Base-by-base conservation (phyloP, 2,888 invertebrate species). In the Drosophila mayaguana region DNA sequence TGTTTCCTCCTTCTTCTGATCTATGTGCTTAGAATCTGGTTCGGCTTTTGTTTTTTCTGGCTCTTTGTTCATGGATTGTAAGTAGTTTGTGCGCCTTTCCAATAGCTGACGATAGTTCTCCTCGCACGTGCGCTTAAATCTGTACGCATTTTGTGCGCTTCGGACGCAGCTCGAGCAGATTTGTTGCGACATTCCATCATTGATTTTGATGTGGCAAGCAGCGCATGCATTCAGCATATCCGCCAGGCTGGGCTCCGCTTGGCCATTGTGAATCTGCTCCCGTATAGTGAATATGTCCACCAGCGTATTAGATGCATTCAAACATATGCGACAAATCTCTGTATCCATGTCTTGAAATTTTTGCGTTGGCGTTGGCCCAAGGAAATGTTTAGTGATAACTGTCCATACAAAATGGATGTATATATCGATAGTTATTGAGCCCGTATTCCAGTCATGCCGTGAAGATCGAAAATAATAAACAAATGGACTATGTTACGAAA, bases 191-290 rank as follows among this genome's bases (percentile, higher is more conserved):
- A 83, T 36, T 22, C 25, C 22, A 45, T 77, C 78, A 5, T 57
- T 56, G 16, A 32, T 48, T n/a, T 71, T 25, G 20, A 78, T 53
- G 22, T 61, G 16, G 16, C 64, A 78, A 14, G 68, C 65, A n/a
- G 59, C 74, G 12, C 61, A 63, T 22, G 80, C 80, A 43, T 61
- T 80, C 0, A 77, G 56, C 80, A 77, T 77, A 9, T 77, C 76
- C 1, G 77, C 76, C 11, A 77, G 51, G 11, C 50, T n/a, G 4
- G 80, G 76, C 16, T 76, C 80, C 14, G 53, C 45, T 0, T 63
- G 45, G 4, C 36, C 45, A 0, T 34, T 43, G 20, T 45, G 14
- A 0, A 20, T 5, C n/a, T 57, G 60, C 11, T 75, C 51, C 0
- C 64, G 62, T 3, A 59, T 53, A 1, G 63, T 63, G 8, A 80